Evolutionary conservation across 2,113 vertebrate genomes (phyloP), one percentile per base, ranked within the genome.

Genomic region (Otolemur garnettii): DNA sequence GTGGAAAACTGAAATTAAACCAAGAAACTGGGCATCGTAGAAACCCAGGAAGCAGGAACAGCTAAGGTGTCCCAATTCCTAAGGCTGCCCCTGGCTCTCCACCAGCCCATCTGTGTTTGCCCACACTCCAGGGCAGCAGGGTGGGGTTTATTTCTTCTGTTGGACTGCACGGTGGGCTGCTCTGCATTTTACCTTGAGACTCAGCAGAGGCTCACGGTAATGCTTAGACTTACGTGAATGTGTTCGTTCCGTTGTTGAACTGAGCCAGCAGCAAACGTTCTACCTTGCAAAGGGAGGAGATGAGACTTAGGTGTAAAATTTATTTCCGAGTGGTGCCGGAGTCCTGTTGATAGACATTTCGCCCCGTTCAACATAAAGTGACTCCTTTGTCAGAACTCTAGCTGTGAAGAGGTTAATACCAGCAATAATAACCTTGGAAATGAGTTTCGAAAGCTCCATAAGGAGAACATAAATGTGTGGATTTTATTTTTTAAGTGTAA

Each of bases 401-500:
- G 53, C 95, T 94, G 80, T 71, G 77, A 92, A 84, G 53, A 90
- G 90, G 57, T 92, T 96, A 92, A 87, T 84, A 77, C 77, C 53
- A 66, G 12, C 42, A 91, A 24, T 77, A 66, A 92, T 35, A 79
- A 53, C n/a, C 59, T 57, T 80, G 66, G 59, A 90, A 96, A 80
- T 78, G 42, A 79, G 33, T 87, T 92, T 90, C 92, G 18, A 92
- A 83, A 96, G 69, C 69, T 53, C 9, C 3, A 2, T 8, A 11
- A 26, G 45, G 28, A 33, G 2, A 14, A 75, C 82, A 69, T 42
- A 82, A 85, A 42, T 64, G 4, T 95, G 92, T 68, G n/a, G 28
- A n/a, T 96, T 96, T 90, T 93, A 83, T 83, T 94, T 95, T 95
- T 94, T 83, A 38, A 53, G 68, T 77, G 33, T 87, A 91, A 80